phyloP scores from a whole-genome alignment of 2,797 vertebrate genomes.

The Chelmon rostratus region DNA sequence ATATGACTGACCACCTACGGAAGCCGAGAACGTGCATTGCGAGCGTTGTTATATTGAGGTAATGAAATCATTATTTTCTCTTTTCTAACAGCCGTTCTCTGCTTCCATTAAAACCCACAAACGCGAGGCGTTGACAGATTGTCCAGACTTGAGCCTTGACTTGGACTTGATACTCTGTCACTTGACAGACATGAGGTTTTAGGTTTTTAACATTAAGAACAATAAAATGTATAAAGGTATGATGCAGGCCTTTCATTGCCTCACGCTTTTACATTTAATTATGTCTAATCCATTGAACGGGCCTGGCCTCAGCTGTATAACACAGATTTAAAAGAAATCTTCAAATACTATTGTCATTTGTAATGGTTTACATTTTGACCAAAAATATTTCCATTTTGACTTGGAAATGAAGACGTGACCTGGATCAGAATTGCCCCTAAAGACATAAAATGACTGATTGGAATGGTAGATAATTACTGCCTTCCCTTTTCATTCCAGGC shows the following conservation, averaged over 20 bases:
- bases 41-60: too few relatives aligned
- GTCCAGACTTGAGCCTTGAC: not conserved
- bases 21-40: too few relatives aligned
- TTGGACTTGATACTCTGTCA: too few relatives aligned
- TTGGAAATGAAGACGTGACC: not conserved
- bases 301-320: not conserved
- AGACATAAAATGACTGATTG: not conserved
- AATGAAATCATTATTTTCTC: too few relatives aligned
- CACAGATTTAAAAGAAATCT: not conserved
- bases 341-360: not conserved
- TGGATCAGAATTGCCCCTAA: not conserved
- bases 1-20: too few relatives aligned
- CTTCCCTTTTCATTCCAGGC: slow-evolving; percentile 72
- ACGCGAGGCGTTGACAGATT: too few relatives aligned
- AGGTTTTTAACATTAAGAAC: too few relatives aligned
- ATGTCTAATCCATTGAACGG: not conserved
- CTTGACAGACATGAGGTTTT: too few relatives aligned
- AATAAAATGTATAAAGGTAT: not conserved
- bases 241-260: not conserved
- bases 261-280: not conserved
- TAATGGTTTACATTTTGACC: not conserved
- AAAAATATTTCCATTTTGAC: not conserved
- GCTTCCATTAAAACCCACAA: too few relatives aligned
- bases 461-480: not conserved
- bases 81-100: too few relatives aligned